A percentile compares a stretch with the other conserved stretches of the same genome.
Evolutionary conservation across 2,888 invertebrate genomes (phyloP).

Genomic region (Acanthococcus lagerstroemiae): DNA sequence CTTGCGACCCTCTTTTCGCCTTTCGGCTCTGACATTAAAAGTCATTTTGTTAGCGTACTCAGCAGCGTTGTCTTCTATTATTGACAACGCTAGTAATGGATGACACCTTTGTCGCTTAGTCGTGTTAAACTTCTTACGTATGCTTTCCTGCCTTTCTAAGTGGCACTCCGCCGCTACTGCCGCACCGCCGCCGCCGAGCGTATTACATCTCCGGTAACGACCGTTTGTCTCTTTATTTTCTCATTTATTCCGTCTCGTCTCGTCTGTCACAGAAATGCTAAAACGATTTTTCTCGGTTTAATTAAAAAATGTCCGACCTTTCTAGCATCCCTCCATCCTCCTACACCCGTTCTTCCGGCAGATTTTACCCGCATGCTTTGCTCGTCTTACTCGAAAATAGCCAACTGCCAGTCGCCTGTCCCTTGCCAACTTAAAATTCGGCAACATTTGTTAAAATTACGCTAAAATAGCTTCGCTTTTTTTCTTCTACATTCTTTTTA

Average conservation of each 20-base stretch:
- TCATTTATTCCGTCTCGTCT: constrained; percentile 26
- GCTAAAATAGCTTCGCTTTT: not conserved
- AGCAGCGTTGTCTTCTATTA: constrained; percentile 26
- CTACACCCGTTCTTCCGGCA: not conserved
- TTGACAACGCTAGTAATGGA: constrained; percentile 29
- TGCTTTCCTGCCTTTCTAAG: not conserved
- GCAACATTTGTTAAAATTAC: not conserved
- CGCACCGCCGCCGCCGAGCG: not conserved
- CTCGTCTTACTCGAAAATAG: not conserved
- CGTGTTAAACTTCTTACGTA: not conserved
- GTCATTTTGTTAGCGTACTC: constrained; percentile 25
- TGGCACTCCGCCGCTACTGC: not conserved
- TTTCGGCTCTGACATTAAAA: constrained; percentile 23
- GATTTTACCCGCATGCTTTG: not conserved
- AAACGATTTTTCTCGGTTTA: constrained; percentile 26
- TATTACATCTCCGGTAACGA: constrained; percentile 11
- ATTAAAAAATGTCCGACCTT: constrained; percentile 21
- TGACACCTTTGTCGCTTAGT: constrained; percentile 25
- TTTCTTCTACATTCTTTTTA: not conserved
- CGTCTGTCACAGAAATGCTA: constrained; percentile 22
- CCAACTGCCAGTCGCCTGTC: not conserved
- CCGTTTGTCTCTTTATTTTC: constrained; percentile 18
- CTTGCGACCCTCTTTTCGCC: constrained; percentile 15
- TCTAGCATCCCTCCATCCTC: not conserved
- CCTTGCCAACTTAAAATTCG: not conserved